phyloP scores from a whole-genome alignment of 2,797 vertebrate species.

The Pyrrhura leucotis region DNA sequence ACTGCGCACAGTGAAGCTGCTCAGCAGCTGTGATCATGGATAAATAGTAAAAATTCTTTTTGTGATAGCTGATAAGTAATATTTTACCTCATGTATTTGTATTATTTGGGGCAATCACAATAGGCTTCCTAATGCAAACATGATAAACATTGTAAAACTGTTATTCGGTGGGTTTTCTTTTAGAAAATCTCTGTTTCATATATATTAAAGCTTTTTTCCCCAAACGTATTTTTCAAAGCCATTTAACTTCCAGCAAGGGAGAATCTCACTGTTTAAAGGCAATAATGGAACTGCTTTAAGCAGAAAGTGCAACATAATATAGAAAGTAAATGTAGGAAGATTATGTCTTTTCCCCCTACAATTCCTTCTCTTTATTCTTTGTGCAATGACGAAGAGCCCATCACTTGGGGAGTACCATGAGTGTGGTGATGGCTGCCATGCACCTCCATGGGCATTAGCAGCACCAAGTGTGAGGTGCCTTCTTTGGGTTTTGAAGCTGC shows the following conservation, averaged over 20 bases:
- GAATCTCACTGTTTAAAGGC: neutral
- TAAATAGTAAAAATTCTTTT: neutral
- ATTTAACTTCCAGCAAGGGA: neutral
- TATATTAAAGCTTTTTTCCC: accelerated
- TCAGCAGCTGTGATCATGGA: neutral
- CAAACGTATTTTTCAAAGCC: neutral
- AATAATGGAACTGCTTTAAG: neutral
- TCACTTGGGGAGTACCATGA: neutral
- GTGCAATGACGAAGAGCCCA: neutral
- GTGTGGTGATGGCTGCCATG: neutral
- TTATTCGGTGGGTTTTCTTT: neutral
- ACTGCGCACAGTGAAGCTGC: neutral
- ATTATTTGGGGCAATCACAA: neutral
- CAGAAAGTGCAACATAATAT: neutral
- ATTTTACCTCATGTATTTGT: neutral
- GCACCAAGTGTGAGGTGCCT: too few relatives aligned
- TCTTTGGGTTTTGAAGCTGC: neutral
- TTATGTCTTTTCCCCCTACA: accelerated
- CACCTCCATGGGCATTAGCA: neutral
- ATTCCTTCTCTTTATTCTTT: neutral
- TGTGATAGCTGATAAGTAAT: neutral
- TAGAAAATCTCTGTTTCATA: neutral
- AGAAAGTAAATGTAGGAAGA: neutral
- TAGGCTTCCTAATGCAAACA: neutral
- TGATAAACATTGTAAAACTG: neutral